Evolutionary conservation across 2,888 invertebrate genomes (phyloP), one percentile per base, ranked within the genome.

Genomic region (Hirtodrosophila confusa): DNA sequence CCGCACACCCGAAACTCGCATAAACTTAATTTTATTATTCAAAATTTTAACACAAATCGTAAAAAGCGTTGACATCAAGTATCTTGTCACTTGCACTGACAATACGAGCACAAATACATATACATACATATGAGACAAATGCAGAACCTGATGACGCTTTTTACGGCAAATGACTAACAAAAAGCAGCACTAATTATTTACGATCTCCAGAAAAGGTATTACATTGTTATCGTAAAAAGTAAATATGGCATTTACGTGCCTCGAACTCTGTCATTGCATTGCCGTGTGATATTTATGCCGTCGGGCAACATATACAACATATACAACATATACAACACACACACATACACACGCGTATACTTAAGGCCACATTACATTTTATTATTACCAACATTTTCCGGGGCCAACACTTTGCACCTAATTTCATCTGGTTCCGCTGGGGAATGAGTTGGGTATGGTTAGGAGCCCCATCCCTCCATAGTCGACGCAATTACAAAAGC

Each of bases 151-250:
- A 17, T 17, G 44, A 10, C 17, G 7, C 33, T 17, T 44, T 72
- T 69, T 53, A 65, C 23, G 55, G 11, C 47, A 44, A 56, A 62
- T 47, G 60, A 50, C 75, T 61, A 40, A 67, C 64, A 68, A 53
- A 61, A 55, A 61, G 55, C 62, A 64, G 41, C 56, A 58, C 86
- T 87, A 88, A 83, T 83, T 87, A 83, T 83, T 83, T 83, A 83
- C 88, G 83, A 88, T 69, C 69, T 49, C 39, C 33, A 31, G 9
- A 40, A 51, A 54, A 47, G 40, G 71, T 68, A 68, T 63, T 56
- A 71, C 57, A 67, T 78, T 70, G 70, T 79, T 75, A 75, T 69
- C 83, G 56, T 85, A 78, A 86, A 86, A 84, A 67, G 71, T 71
- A 68, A 74, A 65, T 76, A 78, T 74, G 67, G 69, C 79, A 74